These are phyloP conservation scores for Melikaiella ostensackeni DNA, from an alignment of 2,888 invertebrate species.

Conservation along the genomic window DNA sequence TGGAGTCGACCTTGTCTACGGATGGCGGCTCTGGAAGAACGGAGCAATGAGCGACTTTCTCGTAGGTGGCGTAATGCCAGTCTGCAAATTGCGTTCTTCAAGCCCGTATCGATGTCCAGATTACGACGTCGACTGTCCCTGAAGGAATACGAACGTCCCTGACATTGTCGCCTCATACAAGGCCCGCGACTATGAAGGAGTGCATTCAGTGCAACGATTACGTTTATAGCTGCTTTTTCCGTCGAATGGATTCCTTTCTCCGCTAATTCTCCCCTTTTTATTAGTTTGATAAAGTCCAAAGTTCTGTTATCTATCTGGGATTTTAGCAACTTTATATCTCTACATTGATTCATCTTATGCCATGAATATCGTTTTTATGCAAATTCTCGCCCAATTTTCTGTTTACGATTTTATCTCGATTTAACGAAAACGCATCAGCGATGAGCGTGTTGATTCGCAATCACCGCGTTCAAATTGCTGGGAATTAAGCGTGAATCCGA, in stretches of 20 bases:
- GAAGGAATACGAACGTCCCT: constrained; percentile 67
- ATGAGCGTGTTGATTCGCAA: background rate
- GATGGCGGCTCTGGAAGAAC: constrained; percentile 6
- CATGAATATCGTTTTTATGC: background rate
- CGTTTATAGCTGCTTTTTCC: constrained; percentile 5
- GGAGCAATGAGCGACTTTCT: constrained; percentile 46
- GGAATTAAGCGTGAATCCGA: background rate
- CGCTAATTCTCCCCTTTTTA: background rate
- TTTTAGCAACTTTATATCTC: background rate
- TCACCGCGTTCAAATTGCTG: background rate
- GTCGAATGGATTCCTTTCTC: background rate
- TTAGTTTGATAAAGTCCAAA: background rate
- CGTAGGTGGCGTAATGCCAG: constrained; percentile 47
- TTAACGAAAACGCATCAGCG: background rate
- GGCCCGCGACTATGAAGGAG: constrained; percentile 51
- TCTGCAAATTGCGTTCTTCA: constrained; percentile 51
- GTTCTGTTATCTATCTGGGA: too few species aligned
- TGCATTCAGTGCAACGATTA: constrained; percentile 38
- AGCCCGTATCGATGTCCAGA: constrained; percentile 68
- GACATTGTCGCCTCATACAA: constrained; percentile 71
- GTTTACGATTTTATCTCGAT: background rate
- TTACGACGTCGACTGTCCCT: constrained; percentile 62
- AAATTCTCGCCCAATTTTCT: background rate
- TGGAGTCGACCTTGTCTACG: constrained; percentile 28
- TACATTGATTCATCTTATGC: background rate